These are phyloP conservation scores for Calameuta filiformis DNA, from an alignment of 2,888 invertebrate genomes.

Conservation along the genomic window DNA sequence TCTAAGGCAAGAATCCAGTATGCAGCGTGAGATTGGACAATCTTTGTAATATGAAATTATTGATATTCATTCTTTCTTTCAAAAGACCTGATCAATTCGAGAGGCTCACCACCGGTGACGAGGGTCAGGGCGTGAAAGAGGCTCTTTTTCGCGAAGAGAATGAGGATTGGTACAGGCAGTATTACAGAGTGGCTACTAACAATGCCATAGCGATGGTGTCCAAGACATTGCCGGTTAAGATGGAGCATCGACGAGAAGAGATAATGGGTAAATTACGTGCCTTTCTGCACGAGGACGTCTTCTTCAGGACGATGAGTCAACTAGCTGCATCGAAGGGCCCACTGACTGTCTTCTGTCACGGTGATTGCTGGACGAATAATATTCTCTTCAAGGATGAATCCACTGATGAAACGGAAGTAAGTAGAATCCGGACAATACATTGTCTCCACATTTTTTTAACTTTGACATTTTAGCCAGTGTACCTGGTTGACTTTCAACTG, in stretches of 20 bases:
- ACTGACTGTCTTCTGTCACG: slow-evolving; percentile 78
- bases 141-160: slow-evolving; percentile 75
- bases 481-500: slow-evolving; percentile 78
- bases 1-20: slow-evolving; percentile 43
- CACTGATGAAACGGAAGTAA: slow-evolving; percentile 42
- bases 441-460: slow-evolving; percentile 6
- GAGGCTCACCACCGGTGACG: slow-evolving; percentile 47
- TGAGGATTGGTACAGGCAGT: slow-evolving; percentile 76
- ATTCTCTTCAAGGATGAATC: slow-evolving; percentile 72
- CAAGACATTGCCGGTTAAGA: slow-evolving; percentile 56
- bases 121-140: slow-evolving; percentile 62
- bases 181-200: slow-evolving; percentile 73
- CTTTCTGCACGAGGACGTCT: slow-evolving; percentile 74
- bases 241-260: slow-evolving; percentile 64
- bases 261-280: slow-evolving; percentile 72
- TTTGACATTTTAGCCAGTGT: slow-evolving; percentile 68
- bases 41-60: background rate
- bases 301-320: slow-evolving; percentile 76
- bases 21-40: background rate
- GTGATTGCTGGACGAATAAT: slow-evolving; percentile 83
- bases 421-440: slow-evolving; percentile 14
- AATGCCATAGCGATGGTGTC: slow-evolving; percentile 76
- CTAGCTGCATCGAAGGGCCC: slow-evolving; percentile 73
- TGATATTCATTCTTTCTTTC: background rate
- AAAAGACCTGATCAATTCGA: slow-evolving; percentile 59